Conservation (phyloP, 2,113 vertebrate genomes). For the Odontesthes bonariensis region DNA sequence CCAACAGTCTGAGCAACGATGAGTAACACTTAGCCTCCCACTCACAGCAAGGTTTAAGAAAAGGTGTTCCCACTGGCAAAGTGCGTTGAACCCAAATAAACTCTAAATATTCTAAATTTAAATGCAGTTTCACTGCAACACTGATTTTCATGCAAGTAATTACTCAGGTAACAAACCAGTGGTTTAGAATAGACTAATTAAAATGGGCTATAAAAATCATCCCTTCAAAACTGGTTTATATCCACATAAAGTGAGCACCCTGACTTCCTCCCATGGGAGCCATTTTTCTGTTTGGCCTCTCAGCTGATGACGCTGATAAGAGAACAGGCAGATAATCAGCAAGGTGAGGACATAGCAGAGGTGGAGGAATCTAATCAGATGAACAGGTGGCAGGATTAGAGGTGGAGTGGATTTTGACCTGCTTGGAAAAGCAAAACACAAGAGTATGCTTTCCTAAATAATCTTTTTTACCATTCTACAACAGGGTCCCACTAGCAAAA, state of each 20-base stretch:
- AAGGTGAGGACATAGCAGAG: slow-evolving; percentile 14
- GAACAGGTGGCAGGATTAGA: slow-evolving; percentile 8
- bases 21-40: slow-evolving; percentile 19
- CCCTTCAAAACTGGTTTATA: slow-evolving; percentile 8
- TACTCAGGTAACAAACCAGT: slow-evolving; percentile 1
- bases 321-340: slow-evolving; percentile 38
- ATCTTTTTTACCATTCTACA: slow-evolving; percentile 5
- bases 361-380: slow-evolving; percentile 16
- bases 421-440: slow-evolving; percentile 13
- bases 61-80: not conserved
- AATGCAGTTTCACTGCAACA: slow-evolving; percentile 5
- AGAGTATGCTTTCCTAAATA: slow-evolving; percentile 7
- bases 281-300: slow-evolving; percentile 40
- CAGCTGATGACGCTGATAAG: slow-evolving; percentile 47
- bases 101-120: too few species aligned
- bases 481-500: slow-evolving; percentile 12
- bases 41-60: slow-evolving; percentile 3
- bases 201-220: not conserved
- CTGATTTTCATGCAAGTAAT: slow-evolving; percentile 17
- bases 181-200: not conserved
- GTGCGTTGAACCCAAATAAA: not conserved
- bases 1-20: slow-evolving; percentile 16
- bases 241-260: slow-evolving; percentile 18
- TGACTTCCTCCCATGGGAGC: slow-evolving; percentile 18
- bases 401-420: slow-evolving; percentile 20